Percentiles rank a stretch among this genome's conserved stretches.
Evolutionary conservation across 2,888 invertebrate species (phyloP).

Genomic region (Clostera curtula): DNA sequence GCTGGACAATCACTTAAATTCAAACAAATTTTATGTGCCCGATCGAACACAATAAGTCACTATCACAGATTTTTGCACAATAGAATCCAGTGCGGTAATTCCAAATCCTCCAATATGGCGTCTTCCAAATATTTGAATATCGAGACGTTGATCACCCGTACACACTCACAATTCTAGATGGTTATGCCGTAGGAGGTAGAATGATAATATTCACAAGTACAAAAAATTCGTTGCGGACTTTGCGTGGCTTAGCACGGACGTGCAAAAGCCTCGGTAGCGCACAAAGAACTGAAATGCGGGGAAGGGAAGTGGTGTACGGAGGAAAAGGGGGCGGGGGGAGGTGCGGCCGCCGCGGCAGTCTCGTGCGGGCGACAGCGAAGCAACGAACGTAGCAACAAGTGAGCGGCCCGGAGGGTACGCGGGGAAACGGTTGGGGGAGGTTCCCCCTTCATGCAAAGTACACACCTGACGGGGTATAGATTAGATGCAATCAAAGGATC

Average conservation of each 20-base stretch:
- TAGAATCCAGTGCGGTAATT: constrained; percentile 19
- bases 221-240: constrained; percentile 40
- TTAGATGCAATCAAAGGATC: constrained; percentile 37
- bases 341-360: constrained; percentile 55
- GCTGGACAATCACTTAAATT: constrained; percentile 22
- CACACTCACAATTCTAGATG: constrained; percentile 49
- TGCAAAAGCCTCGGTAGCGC: constrained; percentile 57
- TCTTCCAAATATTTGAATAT: constrained; percentile 51
- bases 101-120: constrained; percentile 24
- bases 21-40: constrained; percentile 27
- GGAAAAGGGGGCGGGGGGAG: constrained; percentile 44
- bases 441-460: constrained; percentile 41
- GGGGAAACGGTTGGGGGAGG: constrained; percentile 34
- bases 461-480: constrained; percentile 66
- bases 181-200: constrained; percentile 37
- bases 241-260: constrained; percentile 45
- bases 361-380: constrained; percentile 32
- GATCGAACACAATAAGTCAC: constrained; percentile 32
- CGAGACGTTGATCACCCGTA: constrained; percentile 41
- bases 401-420: constrained; percentile 56
- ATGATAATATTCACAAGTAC: constrained; percentile 38
- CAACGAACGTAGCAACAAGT: constrained; percentile 69
- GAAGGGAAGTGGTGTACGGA: constrained; percentile 45
- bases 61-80: constrained; percentile 46
- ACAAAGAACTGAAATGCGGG: constrained; percentile 72